These are phyloP conservation scores for Ostrea denselamellosa DNA, from an alignment of 1,140 invertebrate species.

Conservation along the genomic window DNA sequence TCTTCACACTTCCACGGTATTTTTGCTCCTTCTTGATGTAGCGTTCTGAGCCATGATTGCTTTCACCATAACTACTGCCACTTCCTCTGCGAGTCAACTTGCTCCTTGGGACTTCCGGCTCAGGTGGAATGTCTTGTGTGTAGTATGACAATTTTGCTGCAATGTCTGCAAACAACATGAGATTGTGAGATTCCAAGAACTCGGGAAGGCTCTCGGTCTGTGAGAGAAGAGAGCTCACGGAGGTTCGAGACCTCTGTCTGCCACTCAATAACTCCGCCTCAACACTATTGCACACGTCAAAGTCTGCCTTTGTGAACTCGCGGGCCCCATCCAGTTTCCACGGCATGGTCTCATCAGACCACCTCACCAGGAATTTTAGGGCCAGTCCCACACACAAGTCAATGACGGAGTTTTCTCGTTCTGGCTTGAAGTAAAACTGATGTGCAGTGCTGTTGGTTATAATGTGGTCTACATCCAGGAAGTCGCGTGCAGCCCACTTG, in stretches of 20 bases:
- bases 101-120: slow-evolving; percentile 48
- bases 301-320: slow-evolving; percentile 49
- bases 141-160: slow-evolving; percentile 55
- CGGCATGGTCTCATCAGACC: slow-evolving; percentile 60
- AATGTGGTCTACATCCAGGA: slow-evolving; percentile 61
- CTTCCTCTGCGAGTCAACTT: slow-evolving; percentile 56
- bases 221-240: slow-evolving; percentile 26
- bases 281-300: slow-evolving; percentile 47
- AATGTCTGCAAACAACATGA: slow-evolving; percentile 58
- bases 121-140: slow-evolving; percentile 40
- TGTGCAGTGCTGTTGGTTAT: slow-evolving; percentile 66
- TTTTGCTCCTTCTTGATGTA: slow-evolving; percentile 56
- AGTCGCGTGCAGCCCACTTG: slow-evolving; percentile 63
- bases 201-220: slow-evolving; percentile 56
- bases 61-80: slow-evolving; percentile 59
- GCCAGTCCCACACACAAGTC: slow-evolving; percentile 64
- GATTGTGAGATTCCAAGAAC: slow-evolving; percentile 62
- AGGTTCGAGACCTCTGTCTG: slow-evolving; percentile 7
- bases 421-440: slow-evolving; percentile 57
- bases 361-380: slow-evolving; percentile 59
- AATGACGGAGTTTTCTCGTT: slow-evolving; percentile 54
- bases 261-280: slow-evolving; percentile 7
- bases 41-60: slow-evolving; percentile 42
- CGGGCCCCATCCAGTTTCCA: slow-evolving; percentile 58
- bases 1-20: slow-evolving; percentile 39